phyloP scores from a whole-genome alignment of 2,113 vertebrate genomes.

The Spheniscus mendiculus region DNA sequence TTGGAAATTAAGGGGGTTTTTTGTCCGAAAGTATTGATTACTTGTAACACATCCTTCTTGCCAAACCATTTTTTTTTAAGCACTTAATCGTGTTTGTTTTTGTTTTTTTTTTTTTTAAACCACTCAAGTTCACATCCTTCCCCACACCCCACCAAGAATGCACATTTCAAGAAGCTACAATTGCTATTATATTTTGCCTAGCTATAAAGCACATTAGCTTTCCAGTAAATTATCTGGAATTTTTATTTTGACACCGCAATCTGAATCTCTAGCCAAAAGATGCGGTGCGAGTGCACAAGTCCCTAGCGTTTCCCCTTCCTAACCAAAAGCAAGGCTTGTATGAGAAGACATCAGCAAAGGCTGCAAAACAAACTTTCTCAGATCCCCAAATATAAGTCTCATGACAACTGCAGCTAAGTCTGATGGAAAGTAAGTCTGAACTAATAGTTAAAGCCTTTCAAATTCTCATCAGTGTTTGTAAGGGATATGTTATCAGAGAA shows the following conservation, averaged over 20 bases:
- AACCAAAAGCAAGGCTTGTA: neutral
- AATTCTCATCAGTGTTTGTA: neutral
- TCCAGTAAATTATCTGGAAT: neutral
- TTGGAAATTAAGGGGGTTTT: neutral
- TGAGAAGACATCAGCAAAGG: neutral
- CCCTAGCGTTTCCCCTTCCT: neutral
- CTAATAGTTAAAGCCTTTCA: neutral
- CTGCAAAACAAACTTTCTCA: neutral
- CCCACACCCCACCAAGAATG: neutral
- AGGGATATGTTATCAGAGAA: neutral
- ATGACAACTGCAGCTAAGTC: neutral
- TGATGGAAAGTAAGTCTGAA: neutral
- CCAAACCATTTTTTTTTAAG: neutral
- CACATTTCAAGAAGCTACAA: neutral
- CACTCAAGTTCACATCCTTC: neutral
- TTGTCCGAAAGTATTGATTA: neutral
- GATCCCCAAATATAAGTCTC: neutral
- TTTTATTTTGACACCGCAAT: neutral
- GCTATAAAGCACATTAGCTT: neutral
- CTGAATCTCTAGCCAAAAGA: neutral
- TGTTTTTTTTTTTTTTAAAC: neutral
- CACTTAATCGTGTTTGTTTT: rapidly evolving
- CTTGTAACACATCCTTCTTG: rapidly evolving
- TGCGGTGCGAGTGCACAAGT: rapidly evolving
- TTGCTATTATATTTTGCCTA: neutral